Evolutionary conservation across 2,888 invertebrate species (phyloP).

Genomic region (Oxycera nigricornis): DNA sequence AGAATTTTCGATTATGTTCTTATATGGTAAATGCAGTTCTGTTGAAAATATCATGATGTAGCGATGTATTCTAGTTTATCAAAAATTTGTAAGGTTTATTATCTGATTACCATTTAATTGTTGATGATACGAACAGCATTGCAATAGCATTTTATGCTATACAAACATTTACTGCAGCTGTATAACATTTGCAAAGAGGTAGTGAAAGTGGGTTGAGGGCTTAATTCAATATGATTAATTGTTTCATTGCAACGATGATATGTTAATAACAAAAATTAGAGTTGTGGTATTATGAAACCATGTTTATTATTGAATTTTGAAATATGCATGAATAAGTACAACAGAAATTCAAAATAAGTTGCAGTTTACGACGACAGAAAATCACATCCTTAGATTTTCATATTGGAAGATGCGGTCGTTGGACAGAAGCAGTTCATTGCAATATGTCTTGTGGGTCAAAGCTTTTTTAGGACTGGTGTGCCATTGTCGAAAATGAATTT

Average conservation of each 20-base stretch:
- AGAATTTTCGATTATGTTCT: no score
- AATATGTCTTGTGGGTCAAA: no score
- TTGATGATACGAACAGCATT: not conserved
- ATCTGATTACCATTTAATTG: not conserved
- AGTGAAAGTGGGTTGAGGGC: conserved; percentile 16
- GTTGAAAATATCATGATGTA: no score
- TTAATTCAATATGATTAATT: not conserved
- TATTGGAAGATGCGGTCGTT: no score
- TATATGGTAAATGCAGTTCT: no score
- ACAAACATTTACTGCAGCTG: conserved; percentile 28
- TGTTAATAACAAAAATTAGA: not conserved
- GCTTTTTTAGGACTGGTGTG: no score
- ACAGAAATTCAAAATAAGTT: no score
- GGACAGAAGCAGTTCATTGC: no score
- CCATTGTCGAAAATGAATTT: no score
- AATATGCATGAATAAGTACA: no score
- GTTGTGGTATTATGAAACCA: not conserved
- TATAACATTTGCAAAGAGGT: conserved; percentile 28
- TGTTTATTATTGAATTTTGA: not conserved
- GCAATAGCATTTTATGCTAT: not conserved
- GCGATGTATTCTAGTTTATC: not conserved
- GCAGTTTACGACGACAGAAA: no score
- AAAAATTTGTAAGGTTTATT: not conserved
- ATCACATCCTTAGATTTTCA: no score
- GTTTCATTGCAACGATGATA: not conserved